phyloP scores from a whole-genome alignment of 2,113 vertebrate species.

The Xerus inauris region DNA sequence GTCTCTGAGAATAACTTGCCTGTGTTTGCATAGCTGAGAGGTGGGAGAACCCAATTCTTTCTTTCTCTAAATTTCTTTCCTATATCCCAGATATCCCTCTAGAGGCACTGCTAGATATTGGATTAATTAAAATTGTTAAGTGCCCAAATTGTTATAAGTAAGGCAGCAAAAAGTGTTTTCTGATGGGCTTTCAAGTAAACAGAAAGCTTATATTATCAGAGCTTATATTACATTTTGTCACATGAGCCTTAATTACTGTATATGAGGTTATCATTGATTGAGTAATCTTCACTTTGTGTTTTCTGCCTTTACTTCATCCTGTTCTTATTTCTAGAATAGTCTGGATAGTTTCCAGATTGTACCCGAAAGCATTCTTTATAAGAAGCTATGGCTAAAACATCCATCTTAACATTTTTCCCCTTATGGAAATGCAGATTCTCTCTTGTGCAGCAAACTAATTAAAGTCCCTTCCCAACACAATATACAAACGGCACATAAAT shows the following conservation, averaged over 20 bases:
- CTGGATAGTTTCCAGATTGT: constrained; percentile 50
- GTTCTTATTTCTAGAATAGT: constrained; percentile 17
- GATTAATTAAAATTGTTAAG: constrained; percentile 37
- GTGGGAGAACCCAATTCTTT: neutral
- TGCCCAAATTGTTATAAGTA: neutral
- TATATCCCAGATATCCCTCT: neutral
- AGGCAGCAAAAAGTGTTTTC: neutral
- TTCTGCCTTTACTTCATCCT: neutral
- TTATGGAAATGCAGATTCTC: constrained; percentile 74
- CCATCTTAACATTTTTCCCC: constrained; percentile 41
- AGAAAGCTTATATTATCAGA: neutral
- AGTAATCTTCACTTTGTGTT: constrained; percentile 31
- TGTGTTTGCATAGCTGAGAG: neutral
- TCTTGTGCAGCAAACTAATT: constrained; percentile 77
- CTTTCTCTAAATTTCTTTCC: neutral
- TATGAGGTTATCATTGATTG: neutral
- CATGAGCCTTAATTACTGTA: constrained; percentile 31
- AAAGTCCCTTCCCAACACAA: constrained; percentile 65
- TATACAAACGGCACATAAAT: constrained; percentile 69
- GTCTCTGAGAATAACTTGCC: neutral
- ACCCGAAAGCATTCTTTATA: constrained; percentile 15
- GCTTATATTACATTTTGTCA: neutral
- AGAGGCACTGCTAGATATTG: neutral
- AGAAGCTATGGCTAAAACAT: constrained; percentile 60
- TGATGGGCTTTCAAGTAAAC: neutral